These are phyloP conservation scores for Tinea trinotella DNA, from an alignment of 2,888 invertebrate species.

Conservation along the genomic window DNA sequence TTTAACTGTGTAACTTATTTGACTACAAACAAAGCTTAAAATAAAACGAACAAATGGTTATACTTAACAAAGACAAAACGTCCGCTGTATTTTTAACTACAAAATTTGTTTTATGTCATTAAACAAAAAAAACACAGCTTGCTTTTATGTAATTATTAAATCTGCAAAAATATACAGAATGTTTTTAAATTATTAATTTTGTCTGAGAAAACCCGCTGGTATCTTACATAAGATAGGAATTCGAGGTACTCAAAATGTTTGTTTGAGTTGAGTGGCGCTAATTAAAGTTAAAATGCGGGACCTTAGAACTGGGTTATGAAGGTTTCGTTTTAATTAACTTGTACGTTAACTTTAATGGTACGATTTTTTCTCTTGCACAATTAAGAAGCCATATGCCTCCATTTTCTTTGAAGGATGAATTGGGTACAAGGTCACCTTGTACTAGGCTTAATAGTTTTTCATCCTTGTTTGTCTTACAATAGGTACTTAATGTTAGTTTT, in stretches of 20 bases:
- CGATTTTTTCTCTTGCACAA: neutral
- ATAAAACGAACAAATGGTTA: neutral
- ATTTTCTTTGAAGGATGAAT: no score
- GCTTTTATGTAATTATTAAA: no score
- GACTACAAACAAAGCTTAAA: neutral
- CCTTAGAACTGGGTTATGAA: constrained; percentile 9
- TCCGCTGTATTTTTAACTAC: no score
- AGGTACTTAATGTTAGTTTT: no score
- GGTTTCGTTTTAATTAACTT: constrained; percentile 4
- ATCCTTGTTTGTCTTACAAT: no score
- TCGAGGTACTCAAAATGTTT: neutral
- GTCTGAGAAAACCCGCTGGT: neutral
- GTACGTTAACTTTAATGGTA: neutral
- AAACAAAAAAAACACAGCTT: no score
- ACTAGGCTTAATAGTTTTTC: no score
- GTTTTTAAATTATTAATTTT: neutral
- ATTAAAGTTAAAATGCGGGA: constrained; percentile 12
- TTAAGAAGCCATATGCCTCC: neutral
- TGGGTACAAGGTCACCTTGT: no score
- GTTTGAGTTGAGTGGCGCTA: constrained; percentile 1
- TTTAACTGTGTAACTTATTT: neutral
- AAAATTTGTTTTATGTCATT: no score
- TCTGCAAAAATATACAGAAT: neutral
- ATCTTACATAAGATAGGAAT: neutral
- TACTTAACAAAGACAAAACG: no score